Evolutionary conservation across 64 coral and sea anemone genomes (phyloP), one percentile per base, ranked within the genome.

Genomic region (Astreopora myriophthalma): DNA sequence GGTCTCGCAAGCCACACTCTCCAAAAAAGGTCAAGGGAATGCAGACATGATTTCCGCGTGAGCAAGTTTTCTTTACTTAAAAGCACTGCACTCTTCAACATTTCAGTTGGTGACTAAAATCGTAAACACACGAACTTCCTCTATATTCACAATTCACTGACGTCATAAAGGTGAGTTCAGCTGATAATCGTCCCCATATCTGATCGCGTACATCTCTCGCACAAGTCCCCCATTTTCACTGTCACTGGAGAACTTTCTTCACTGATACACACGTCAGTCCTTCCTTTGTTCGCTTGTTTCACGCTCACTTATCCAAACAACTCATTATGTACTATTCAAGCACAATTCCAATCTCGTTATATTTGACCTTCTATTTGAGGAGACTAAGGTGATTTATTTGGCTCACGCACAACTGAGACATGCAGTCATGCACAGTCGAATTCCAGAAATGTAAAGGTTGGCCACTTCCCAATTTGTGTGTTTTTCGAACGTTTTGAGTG

Each of bases 11-110:
- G 17, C 32, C 32, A 13, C 33, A 8, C 33, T 34, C 70, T 35
- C 70, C 70, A 37, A 73, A 73, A 34, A 73, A 73, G 70, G 70
- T 73, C 70, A 73, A 73, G 33, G 16, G 70, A 73, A 73, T 73
- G 70, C 34, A 30, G 31, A 55, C 51, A 64, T 64, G 61, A 24
- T n/a, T 64, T 73, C 32, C 34, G 33, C 70, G 70, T 35, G 16
- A 71, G 33, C 34, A 33, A 20, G 16, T 34, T 22, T 16, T 17
- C 6, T 37, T 73, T 5, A 19, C 34, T 73, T 73, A 73, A 37
- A 73, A 73, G 70, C 70, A 36, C 33, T 36, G 6, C 19, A 14
- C 61, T 25, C 20, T 26, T 26, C 4, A 26, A 64, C 6, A 64
- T 64, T 64, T 64, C 61, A 64, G 4, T 64, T 64, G 32, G 8